Conservation (phyloP, 2,888 invertebrate species). For the Leptarthrus brevirostris region DNA sequence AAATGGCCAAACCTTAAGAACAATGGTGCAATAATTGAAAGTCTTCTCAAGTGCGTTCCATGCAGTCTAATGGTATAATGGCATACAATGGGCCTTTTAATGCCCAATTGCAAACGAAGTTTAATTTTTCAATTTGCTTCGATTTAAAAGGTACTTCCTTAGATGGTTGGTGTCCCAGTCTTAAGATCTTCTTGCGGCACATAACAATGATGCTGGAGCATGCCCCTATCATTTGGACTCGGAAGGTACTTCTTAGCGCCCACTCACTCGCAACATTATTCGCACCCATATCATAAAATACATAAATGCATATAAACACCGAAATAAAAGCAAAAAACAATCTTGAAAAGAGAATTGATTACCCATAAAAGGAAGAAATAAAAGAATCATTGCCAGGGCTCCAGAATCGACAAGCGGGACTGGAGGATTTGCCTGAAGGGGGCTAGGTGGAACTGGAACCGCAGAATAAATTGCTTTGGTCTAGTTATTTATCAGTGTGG, state of each 20-base stretch:
- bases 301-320: constrained; percentile 29
- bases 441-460: constrained; percentile 13
- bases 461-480: constrained; percentile 47
- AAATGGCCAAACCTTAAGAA: constrained; percentile 30
- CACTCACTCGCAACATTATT: constrained; percentile 46
- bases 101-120: constrained; percentile 40
- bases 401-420: neutral
- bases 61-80: neutral
- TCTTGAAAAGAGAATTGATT: constrained; percentile 43
- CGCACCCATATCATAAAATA: constrained; percentile 48
- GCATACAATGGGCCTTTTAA: constrained; percentile 44
- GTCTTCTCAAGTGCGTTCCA: constrained; percentile 27
- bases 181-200: neutral
- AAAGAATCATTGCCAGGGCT: constrained; percentile 10
- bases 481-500: constrained; percentile 45
- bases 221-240: constrained; percentile 34
- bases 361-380: constrained; percentile 46
- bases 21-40: constrained; percentile 44
- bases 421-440: neutral
- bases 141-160: constrained; percentile 33
- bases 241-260: constrained; percentile 45
- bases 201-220: constrained; percentile 37
- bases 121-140: constrained; percentile 47
- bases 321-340: constrained; percentile 29
- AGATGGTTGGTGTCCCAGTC: constrained; percentile 29